Evolutionary conservation across 2,113 vertebrate species (phyloP).

Genomic region (Hirundichthys speculiger): DNA sequence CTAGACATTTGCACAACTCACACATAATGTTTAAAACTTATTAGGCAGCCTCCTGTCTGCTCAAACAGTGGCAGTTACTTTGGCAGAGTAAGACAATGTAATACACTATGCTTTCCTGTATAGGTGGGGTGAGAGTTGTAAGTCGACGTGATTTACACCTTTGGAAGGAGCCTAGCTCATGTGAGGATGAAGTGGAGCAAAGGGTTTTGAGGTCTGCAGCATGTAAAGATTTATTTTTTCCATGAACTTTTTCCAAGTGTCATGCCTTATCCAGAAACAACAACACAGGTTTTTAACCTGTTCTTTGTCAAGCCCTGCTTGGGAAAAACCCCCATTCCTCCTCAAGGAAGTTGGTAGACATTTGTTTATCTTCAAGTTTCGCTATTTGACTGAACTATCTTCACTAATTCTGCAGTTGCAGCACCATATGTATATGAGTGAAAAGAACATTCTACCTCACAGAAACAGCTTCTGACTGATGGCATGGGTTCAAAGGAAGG

Average conservation of each 20-base stretch:
- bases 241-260: conserved; percentile 78
- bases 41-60: conserved; percentile 54
- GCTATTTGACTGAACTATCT: conserved; percentile 81
- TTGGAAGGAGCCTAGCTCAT: conserved; percentile 63
- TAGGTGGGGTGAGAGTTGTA: conserved; percentile 52
- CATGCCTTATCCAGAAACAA: conserved; percentile 82
- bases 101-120: conserved; percentile 68
- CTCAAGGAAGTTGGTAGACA: conserved; percentile 72
- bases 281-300: conserved; percentile 85
- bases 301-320: conserved; percentile 74
- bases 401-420: conserved; percentile 67
- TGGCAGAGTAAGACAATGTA: conserved; percentile 50
- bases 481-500: conserved; percentile 78
- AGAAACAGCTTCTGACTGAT: conserved; percentile 69
- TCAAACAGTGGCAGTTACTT: conserved; percentile 65
- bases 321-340: conserved; percentile 76
- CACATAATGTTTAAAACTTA: conserved; percentile 70
- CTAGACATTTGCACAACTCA: conserved; percentile 26
- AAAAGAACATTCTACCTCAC: conserved; percentile 41
- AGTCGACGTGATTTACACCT: conserved; percentile 78
- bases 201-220: conserved; percentile 34
- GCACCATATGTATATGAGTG: conserved; percentile 27
- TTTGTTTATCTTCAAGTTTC: conserved; percentile 82
- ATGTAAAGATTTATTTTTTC: conserved; percentile 80
- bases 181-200: conserved; percentile 46